These are phyloP conservation scores for Sicus ferrugineus DNA, from an alignment of 2,888 invertebrate species.

Conservation along the genomic window DNA sequence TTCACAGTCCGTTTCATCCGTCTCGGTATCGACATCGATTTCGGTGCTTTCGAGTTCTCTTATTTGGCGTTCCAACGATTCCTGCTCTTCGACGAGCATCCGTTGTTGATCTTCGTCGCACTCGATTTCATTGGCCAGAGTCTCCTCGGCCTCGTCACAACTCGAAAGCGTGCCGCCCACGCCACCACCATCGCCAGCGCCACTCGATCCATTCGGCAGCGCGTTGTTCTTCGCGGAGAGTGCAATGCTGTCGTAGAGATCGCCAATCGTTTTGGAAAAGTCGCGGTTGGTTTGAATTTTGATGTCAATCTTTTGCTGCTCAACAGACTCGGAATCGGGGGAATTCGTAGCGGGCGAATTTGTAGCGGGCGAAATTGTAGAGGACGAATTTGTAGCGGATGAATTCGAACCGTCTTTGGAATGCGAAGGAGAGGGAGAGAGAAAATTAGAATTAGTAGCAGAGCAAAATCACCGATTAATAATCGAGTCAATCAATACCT, in stretches of 20 bases:
- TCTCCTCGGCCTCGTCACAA: slow-evolving; percentile 65
- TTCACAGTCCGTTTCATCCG: slow-evolving; percentile 73
- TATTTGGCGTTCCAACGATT: slow-evolving; percentile 77
- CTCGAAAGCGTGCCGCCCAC: slow-evolving; percentile 53
- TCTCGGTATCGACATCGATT: slow-evolving; percentile 81
- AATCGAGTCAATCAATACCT: slow-evolving; percentile 33
- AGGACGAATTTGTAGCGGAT: too few relatives aligned
- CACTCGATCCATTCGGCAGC: slow-evolving; percentile 42
- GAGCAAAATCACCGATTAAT: not conserved
- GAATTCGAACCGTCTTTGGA: too few relatives aligned
- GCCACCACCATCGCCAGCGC: not conserved
- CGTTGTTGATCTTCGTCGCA: slow-evolving; percentile 76
- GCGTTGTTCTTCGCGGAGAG: slow-evolving; percentile 40
- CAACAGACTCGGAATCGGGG: slow-evolving; percentile 32
- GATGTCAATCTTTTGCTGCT: slow-evolving; percentile 63
- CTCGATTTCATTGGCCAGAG: slow-evolving; percentile 55
- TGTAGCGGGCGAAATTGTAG: slow-evolving; percentile 27
- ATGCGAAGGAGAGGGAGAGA: too few relatives aligned
- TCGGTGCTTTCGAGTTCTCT: slow-evolving; percentile 76
- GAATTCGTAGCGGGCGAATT: slow-evolving; percentile 24
- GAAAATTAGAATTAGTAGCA: not conserved
- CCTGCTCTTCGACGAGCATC: slow-evolving; percentile 79
- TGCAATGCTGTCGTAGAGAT: slow-evolving; percentile 61
- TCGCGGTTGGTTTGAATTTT: slow-evolving; percentile 64
- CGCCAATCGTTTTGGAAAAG: slow-evolving; percentile 63